phyloP scores from a whole-genome alignment of 2,888 invertebrate species.

The Elmis aenea region DNA sequence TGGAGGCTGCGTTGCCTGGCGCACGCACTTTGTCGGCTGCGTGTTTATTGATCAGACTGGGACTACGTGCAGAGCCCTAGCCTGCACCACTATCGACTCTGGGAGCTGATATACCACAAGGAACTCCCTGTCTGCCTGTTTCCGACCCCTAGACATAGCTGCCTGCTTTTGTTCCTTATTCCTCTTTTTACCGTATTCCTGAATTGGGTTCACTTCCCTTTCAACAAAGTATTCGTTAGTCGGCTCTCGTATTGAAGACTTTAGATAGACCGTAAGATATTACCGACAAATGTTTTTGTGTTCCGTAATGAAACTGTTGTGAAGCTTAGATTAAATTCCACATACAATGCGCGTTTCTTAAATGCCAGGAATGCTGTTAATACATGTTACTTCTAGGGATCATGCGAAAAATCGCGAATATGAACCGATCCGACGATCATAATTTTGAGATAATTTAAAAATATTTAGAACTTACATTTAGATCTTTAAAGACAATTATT shows the following conservation, averaged over 20 bases:
- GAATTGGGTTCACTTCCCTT: neutral
- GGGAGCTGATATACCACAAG: slow-evolving; percentile 15
- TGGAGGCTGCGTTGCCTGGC: slow-evolving; percentile 15
- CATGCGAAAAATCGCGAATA: no score
- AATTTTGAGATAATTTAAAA: no score
- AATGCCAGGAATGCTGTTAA: no score
- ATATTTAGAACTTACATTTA: no score
- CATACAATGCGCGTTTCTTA: no score
- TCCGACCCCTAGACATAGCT: slow-evolving; percentile 12
- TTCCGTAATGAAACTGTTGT: no score
- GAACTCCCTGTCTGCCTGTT: slow-evolving; percentile 15
- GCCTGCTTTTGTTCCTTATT: slow-evolving; percentile 9
- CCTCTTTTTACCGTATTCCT: slow-evolving; percentile 1
- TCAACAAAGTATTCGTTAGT: neutral
- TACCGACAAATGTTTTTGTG: no score
- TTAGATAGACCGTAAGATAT: no score
- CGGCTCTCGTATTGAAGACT: neutral
- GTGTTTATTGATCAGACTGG: slow-evolving; percentile 24
- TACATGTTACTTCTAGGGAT: no score
- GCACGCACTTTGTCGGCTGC: slow-evolving; percentile 16
- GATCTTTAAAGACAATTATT: no score
- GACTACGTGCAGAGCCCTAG: slow-evolving; percentile 16
- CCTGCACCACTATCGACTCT: slow-evolving; percentile 23
- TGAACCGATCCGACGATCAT: no score
- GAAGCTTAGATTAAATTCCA: no score